Evolutionary conservation across 1,140 invertebrate genomes (phyloP), one percentile per base, ranked within the genome.

Genomic region (Sesamia nonagrioides): DNA sequence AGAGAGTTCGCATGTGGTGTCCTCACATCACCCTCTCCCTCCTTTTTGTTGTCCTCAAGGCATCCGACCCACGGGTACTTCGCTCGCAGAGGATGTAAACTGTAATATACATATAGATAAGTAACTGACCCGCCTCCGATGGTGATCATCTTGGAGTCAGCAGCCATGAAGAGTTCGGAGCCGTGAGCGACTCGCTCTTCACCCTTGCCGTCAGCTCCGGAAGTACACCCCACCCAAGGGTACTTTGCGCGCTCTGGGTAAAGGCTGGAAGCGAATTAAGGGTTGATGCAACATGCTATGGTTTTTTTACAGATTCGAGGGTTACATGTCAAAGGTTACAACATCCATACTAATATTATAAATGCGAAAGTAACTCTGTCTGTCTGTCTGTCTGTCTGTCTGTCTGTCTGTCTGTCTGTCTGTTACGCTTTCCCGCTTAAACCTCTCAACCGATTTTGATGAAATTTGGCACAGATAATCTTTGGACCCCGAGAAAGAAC

Each of bases 161-260:
- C 98, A 79, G 98, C 98, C 98, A 99, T 99, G 92, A 99, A 99
- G n/a, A 99, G 96, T 90, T 99, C 98, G 18, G 97, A 97, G 82
- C 97, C 97, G 95, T 98, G 97, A 78, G 97, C 96, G 42, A 98
- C 96, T 83, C 95, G 94, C 79, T 96, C 95, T 50, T 95, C 95
- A 54, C 96, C 94, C 66, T 95, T 95, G 52, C 96, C 96, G 79
- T 95, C 97, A 77, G 96, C 96, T 11, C 78, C 83, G 40, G 86
- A 81, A 6, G 88, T 83, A 61, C 91, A 94, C 6, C 97, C 98
- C 73, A 99, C 97, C 99, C 99, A 99, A 6, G 98, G 97, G 95
- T 99, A 99, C 91, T 98, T 98, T 77, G 97, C 96, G 85, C 97
- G 95, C 91, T 98, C 97, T 58, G 99, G 99, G 93, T 97, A 97